Evolutionary conservation across 2,113 vertebrate species (phyloP).

Genomic region (Sceloporus undulatus): DNA sequence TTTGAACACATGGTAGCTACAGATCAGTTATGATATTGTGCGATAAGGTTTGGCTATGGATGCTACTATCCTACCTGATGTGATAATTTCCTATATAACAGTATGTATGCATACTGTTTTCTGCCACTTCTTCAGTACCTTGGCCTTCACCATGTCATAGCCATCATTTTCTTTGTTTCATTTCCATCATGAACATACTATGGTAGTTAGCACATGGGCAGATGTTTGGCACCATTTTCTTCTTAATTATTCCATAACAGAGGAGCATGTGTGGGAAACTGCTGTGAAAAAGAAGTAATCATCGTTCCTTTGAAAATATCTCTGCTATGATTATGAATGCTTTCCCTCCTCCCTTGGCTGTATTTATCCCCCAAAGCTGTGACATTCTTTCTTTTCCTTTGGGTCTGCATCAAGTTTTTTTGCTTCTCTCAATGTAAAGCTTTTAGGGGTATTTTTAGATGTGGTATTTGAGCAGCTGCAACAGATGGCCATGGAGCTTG

Average conservation of each 20-base stretch:
- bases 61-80: too few relatives aligned
- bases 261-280: neutral
- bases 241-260: neutral
- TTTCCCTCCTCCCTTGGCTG: neutral
- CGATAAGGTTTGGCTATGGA: too few relatives aligned
- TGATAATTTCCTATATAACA: too few relatives aligned
- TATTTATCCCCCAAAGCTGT: constrained; percentile 40
- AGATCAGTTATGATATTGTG: too few relatives aligned
- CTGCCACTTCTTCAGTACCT: neutral
- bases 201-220: neutral
- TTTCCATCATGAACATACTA: neutral
- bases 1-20: too few relatives aligned
- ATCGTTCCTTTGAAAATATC: constrained; percentile 58
- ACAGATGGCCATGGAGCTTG: constrained; percentile 58
- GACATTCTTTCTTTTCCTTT: constrained; percentile 59
- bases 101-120: neutral
- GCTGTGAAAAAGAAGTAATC: constrained; percentile 15
- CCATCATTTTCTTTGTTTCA: neutral
- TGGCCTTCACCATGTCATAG: neutral
- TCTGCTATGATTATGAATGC: constrained; percentile 52
- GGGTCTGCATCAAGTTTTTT: constrained; percentile 61
- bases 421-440: constrained; percentile 44
- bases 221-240: constrained; percentile 48
- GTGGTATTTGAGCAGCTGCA: constrained; percentile 60
- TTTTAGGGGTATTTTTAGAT: constrained; percentile 74